Conservation (phyloP, 2,113 vertebrate species). For the Nipponia nippon region DNA sequence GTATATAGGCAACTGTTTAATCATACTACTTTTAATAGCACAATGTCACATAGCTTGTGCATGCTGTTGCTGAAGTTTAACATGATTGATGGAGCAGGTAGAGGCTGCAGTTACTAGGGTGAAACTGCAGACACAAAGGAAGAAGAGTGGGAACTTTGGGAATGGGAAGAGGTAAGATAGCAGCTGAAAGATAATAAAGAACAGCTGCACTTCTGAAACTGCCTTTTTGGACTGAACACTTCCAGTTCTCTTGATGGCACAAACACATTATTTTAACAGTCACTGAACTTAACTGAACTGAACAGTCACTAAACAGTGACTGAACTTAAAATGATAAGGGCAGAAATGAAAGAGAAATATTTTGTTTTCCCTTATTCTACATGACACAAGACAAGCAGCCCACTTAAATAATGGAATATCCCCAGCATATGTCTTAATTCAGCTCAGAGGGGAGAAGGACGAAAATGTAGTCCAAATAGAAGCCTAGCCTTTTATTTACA, state of each 20-base stretch:
- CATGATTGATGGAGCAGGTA: neutral
- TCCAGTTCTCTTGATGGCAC: neutral
- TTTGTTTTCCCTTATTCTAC: neutral
- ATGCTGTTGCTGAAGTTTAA: neutral
- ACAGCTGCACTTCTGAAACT: neutral
- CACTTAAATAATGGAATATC: neutral
- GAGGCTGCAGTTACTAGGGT: neutral
- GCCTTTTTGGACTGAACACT: neutral
- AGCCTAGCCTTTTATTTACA: neutral
- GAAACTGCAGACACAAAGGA: neutral
- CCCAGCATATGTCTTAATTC: neutral
- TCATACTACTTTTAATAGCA: neutral
- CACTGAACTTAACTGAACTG: too few relatives aligned
- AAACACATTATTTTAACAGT: neutral
- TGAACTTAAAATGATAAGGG: neutral
- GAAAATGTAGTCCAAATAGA: neutral
- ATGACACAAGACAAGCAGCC: neutral
- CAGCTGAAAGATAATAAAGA: neutral
- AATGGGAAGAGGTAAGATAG: neutral
- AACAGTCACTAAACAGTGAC: too few relatives aligned
- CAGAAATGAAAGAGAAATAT: neutral
- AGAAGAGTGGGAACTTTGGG: neutral
- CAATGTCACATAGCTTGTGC: neutral
- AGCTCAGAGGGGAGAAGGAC: neutral
- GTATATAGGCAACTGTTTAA: accelerated